Conservation (phyloP, 2,888 invertebrate genomes). For the Ochropleura leucogaster region DNA sequence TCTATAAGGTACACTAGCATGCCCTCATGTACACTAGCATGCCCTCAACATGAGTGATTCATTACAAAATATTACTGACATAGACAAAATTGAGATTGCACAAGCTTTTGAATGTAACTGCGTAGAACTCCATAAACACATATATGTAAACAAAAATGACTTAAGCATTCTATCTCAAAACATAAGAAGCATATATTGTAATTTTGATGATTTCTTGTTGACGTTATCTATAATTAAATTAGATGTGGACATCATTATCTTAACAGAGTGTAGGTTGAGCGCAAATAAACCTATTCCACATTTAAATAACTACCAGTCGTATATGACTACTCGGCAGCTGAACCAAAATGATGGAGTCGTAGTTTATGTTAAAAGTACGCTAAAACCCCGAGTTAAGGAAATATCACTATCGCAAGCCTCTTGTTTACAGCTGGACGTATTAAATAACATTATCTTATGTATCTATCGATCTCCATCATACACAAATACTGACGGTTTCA, state of each 20-base stretch:
- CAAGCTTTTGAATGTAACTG: constrained; percentile 6
- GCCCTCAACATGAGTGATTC: constrained; percentile 11
- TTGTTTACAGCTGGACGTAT: constrained; percentile 38
- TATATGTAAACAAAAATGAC: constrained; percentile 9
- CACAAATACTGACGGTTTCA: constrained; percentile 29
- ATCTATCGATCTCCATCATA: constrained; percentile 44
- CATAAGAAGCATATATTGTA: background rate
- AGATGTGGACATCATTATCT: constrained; percentile 11
- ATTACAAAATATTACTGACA: constrained; percentile 4
- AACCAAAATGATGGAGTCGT: constrained; percentile 48
- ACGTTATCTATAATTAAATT: constrained; percentile 8
- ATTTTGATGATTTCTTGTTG: background rate
- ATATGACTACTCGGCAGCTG: constrained; percentile 24
- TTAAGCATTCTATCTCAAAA: constrained; percentile 1
- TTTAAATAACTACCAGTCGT: constrained; percentile 8
- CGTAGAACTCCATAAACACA: constrained; percentile 6
- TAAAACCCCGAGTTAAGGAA: constrained; percentile 21
- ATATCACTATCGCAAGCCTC: constrained; percentile 46
- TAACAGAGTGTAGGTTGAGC: constrained; percentile 14
- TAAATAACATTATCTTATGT: constrained; percentile 33
- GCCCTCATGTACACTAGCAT: constrained; percentile 11
- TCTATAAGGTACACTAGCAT: too few species aligned
- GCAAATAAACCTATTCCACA: constrained; percentile 22
- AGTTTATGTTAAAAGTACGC: constrained; percentile 14
- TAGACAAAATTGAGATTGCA: constrained; percentile 5